Base-by-base conservation (phyloP, 2,113 vertebrate genomes). In the Speoplatyrhinus poulsoni region DNA sequence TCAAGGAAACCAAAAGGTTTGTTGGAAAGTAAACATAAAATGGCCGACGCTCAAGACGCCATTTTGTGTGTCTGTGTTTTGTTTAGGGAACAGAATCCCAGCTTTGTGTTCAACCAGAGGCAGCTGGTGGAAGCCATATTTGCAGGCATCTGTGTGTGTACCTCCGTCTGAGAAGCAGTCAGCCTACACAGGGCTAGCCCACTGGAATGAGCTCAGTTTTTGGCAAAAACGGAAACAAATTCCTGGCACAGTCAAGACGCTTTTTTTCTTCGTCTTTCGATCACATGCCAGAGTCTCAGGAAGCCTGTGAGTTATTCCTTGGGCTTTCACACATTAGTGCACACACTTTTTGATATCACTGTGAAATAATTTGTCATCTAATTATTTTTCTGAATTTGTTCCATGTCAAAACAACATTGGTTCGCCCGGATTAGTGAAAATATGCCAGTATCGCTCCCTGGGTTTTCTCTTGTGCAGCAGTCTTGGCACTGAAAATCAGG, bases 1-100 rank as follows among this genome's bases (percentile, higher is more conserved):
- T 82, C 33, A 2, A 6, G 36, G 52, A 67, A 67, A 60, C 50
- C 33, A 32, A 82, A 83, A 85, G 69, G 74, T 83, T 41, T 53
- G 36, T 64, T 76, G 73, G 76, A 60, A 80, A 73, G 64, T 54
- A 64, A 76, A 83, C 80, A 81, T 92, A 92, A 92, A 90, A 93
- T 93, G 91, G 91, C 90, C 76, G 92, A 89, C 75, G 68, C 15
- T 49, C 50, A 11, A n/a, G 85, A 77, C 77, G 89, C 92, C 92
- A 93, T 93, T 92, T 93, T 92, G 91, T 92, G 87, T 85, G 90
- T 89, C 76, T 83, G 84, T 78, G 81, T 87, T 85, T 83, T 87
- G 74, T 88, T 87, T 65, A 73, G 83, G 81, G 85, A 81, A 81
- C 86, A 89, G 88, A 89, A 89, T 90, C 85, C 70, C 76, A 84